A percentile compares a stretch with the other conserved stretches of the same genome.
phyloP scores from a whole-genome alignment of 2,888 invertebrate species.

The Drosophila tripunctata region DNA sequence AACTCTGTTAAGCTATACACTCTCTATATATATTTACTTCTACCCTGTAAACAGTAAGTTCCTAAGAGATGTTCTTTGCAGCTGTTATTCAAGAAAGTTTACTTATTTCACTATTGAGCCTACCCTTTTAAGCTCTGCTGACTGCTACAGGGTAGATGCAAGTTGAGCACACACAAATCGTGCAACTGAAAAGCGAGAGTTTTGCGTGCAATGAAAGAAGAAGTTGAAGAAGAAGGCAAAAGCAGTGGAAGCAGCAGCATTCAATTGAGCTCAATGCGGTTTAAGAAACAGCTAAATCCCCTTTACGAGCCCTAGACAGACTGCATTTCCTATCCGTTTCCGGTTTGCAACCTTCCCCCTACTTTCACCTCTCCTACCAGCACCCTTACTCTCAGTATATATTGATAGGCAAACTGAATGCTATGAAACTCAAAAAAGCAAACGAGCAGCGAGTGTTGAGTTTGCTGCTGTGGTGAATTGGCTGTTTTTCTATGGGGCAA shows the following conservation, averaged over 20 bases:
- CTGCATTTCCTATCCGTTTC: constrained; percentile 42
- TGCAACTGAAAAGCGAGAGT: not conserved
- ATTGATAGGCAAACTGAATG: constrained; percentile 22
- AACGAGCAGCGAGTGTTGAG: not conserved
- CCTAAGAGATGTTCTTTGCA: too few species aligned
- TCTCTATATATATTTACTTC: too few species aligned
- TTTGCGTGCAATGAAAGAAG: constrained; percentile 8
- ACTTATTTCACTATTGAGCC: too few species aligned
- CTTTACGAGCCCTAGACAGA: constrained; percentile 14
- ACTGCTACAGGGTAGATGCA: not conserved
- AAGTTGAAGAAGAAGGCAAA: not conserved
- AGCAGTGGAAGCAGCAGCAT: not conserved
- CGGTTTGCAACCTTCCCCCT: constrained; percentile 18
- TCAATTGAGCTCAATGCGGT: constrained; percentile 10
- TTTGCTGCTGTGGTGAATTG: not conserved
- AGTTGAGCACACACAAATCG: too few species aligned
- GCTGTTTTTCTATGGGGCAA: constrained; percentile 49
- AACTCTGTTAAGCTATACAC: too few species aligned
- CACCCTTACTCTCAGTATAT: not conserved
- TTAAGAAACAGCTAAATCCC: constrained; percentile 16
- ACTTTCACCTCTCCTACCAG: not conserved
- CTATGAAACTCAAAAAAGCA: not conserved
- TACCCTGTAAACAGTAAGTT: too few species aligned
- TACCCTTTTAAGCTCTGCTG: too few species aligned
- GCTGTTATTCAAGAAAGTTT: too few species aligned